Evolutionary conservation across 2,888 invertebrate species (phyloP), one percentile per base, ranked within the genome.

Genomic region (Lymantria monacha): DNA sequence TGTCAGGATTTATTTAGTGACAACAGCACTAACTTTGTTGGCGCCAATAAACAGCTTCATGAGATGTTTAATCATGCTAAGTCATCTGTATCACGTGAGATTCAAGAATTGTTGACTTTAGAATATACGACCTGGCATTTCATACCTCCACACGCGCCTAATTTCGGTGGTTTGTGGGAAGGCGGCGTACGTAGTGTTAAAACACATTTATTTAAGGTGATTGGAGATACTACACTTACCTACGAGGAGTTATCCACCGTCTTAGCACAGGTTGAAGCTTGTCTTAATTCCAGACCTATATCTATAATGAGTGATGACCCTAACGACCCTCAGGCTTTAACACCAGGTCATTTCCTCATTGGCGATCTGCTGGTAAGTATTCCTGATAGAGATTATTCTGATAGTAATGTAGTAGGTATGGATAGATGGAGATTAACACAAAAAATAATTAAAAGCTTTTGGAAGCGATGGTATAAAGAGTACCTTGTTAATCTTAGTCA

Each of bases 221-320:
- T 56, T 1, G 41, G 51, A 2, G 12, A 51, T 30, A 22, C 3
- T 12, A 58, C 56, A 9, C 42, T 56, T 5, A 50, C 50, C 0
- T 57, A 57, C 7, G 52, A 57, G n/a, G 53, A 54, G 9, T 9
- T 57, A n/a, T 8, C 48, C 1, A 54, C 57, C 7, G 44, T 51
- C 0, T 13, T 51, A 30, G 12, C 46, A 0, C 51, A 57, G 12
- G 12, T 59, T 0, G 58, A 53, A 41, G 14, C 47, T 0, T 55
- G 50, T 44, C 37, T 59, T 9, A 59, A 59, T 46, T 56, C 53
- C 3, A 30, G 55, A 9, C 51, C 51, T 1, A 33, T 57, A 9
- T 14, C 40, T 7, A 14, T 47, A 1, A 7, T 55, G 33, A 51
- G 44, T 45, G 42, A 53, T n/a, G 48, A 55, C 12, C 48, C 46